These are phyloP conservation scores for Parapristionchus giblindavisi DNA, from an alignment of 2,888 invertebrate genomes.

Conservation along the genomic window DNA sequence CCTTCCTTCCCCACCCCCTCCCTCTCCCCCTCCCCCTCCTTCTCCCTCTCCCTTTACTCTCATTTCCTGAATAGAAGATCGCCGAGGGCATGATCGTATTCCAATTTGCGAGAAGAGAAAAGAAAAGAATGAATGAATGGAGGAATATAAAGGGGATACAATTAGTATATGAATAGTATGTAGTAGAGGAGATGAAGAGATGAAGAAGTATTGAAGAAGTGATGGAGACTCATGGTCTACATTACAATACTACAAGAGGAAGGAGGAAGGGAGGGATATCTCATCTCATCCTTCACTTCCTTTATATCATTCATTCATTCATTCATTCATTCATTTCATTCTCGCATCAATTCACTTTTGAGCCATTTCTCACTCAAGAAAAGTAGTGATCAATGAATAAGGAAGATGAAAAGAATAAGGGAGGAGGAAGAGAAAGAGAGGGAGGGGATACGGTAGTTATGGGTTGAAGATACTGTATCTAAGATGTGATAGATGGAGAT, in stretches of 20 bases:
- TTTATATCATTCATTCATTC: neutral
- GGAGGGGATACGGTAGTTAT: too few species aligned
- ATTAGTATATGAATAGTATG: too few species aligned
- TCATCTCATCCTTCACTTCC: neutral
- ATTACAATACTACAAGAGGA: too few species aligned
- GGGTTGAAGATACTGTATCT: too few species aligned
- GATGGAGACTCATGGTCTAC: too few species aligned
- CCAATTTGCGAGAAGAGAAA: neutral
- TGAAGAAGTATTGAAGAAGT: too few species aligned
- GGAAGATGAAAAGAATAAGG: too few species aligned
- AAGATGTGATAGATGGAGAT: neutral
- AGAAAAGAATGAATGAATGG: too few species aligned
- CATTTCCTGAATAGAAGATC: neutral
- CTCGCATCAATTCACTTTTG: slow-evolving; percentile 8
- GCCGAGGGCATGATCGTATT: neutral
- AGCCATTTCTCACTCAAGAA: neutral
- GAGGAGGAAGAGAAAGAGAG: too few species aligned
- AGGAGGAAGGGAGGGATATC: neutral
- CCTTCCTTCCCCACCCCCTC: neutral
- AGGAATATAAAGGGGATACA: too few species aligned
- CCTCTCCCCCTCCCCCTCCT: neutral
- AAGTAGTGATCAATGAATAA: too few species aligned
- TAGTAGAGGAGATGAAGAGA: too few species aligned
- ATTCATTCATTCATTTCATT: neutral
- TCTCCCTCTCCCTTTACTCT: neutral